Evolutionary conservation across 23 tunicate species (phyloP), one percentile per base, ranked within the genome.

Genomic region (Ciona savignyi): DNA sequence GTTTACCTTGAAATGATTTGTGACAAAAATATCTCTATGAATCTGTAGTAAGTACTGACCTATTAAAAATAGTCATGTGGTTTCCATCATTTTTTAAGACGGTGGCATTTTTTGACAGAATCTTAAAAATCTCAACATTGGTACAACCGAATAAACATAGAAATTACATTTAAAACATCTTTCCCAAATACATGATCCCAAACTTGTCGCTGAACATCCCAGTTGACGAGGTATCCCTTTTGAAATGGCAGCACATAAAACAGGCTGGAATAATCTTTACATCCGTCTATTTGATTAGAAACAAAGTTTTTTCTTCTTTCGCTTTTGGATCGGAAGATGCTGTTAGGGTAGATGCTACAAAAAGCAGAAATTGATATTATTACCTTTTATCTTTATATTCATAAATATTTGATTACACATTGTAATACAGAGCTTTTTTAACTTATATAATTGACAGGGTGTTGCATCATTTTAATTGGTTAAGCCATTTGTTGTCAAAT

Each of bases 151-250:
- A n/a, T n/a, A n/a, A n/a, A n/a, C n/a, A n/a, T n/a, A n/a, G n/a
- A n/a, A n/a, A n/a, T n/a, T 73, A 90, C 97, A 91, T 85, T 81
- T 65, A 91, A 66, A 28, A 74, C 86, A 3, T 91, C 97, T 80
- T 80, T 84, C 48, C 97, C 91, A 49, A 91, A 91, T 1, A 80
- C 66, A 61, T 77, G 73, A 70, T 93, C 98, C 98, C 98, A 93
- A 2, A 93, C 70, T 77, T 81, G 85, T 61, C 88, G 71, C 69
- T 93, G 98, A 20, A 85, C 88, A 70, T 86, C 93, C 98, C 98
- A 93, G 56, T 93, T 93, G 22, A 93, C 66, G 0, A 93, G 76
- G 70, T 86, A 93, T 25, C 98, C 98, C 77, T 86, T 93, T 76
- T 93, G 93, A 51, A 93, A 81, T 29, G 98, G 98, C 65, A 86